These are phyloP conservation scores for Muscina levida DNA, from an alignment of 2,888 invertebrate species.

Conservation along the genomic window DNA sequence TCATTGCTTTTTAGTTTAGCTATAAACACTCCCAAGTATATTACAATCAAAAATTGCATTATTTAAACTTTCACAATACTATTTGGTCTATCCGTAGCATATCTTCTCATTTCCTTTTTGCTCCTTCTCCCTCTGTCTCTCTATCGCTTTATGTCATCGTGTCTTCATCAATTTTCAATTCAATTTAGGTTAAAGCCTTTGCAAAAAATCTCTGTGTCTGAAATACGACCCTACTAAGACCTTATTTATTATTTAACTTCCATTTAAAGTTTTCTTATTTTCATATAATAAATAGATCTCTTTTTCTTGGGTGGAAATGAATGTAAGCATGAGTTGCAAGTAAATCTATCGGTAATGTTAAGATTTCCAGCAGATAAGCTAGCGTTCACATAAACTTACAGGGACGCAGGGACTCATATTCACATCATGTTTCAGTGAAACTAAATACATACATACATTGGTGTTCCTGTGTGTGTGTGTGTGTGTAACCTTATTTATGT, in stretches of 20 bases:
- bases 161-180: constrained; percentile 27
- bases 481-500: constrained; percentile 21
- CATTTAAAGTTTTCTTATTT: constrained; percentile 30
- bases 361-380: constrained; percentile 54
- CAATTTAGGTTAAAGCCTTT: constrained; percentile 27
- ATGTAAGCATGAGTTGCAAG: constrained; percentile 38
- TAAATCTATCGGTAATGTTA: constrained; percentile 38
- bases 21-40: no score
- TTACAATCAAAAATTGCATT: no score
- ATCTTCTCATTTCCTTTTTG: no score
- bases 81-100: no score
- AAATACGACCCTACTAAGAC: constrained; percentile 25
- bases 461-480: neutral
- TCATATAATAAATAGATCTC: constrained; percentile 26
- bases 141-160: no score
- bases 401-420: no score
- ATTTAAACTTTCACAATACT: no score
- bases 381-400: neutral
- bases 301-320: constrained; percentile 18
- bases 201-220: no score
- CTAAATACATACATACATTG: no score
- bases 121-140: no score
- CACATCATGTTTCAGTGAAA: constrained; percentile 16
- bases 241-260: constrained; percentile 40
- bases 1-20: no score